Base-by-base conservation (phyloP, 2,888 invertebrate genomes). In the Hypercompe scribonia region DNA sequence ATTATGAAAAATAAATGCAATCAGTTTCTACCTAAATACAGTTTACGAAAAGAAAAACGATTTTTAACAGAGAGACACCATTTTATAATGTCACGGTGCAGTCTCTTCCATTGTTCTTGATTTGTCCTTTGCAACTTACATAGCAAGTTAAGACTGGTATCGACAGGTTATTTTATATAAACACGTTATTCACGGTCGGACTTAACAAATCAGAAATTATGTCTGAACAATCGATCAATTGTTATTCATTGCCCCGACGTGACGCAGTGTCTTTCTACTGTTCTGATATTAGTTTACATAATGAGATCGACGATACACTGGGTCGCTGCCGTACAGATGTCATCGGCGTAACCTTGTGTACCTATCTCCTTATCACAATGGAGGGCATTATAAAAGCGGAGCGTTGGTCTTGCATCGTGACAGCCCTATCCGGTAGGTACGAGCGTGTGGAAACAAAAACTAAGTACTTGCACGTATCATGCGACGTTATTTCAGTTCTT, bases 261-360 rank as follows among this genome's bases (percentile, higher is more conserved):
- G 76, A 73, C 73, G 80, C 69, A 63, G 66, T 71, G 71, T 71
- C 76, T 76, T 76, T 74, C 72, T 68, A 70, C 71, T 65, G 70
- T 50, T 65, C 77, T 65, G 71, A 71, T 71, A 79, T 78, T 76
- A 65, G 68, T 76, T 78, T 81, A 68, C 74, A 74, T 80, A 36
- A 31, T 24, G 33, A 70, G 70, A 79, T 82, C 78, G 81, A 80
- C 85, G 79, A 83, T 81, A 82, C 31, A 18, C 31, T 61, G 61
- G 82, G 70, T 72, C 65, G 74, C 73, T 72, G 70, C 74, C 46
- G 71, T 78, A 74, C 78, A 84, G 87, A 89, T 87, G 88, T 84
- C 88, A 85, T 87, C 86, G 87, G 86, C 87, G 84, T 86, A 89
- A 88, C 89, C 86, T 89, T 77, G 76, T 86, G 83, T 82, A 84